These are phyloP conservation scores for Galerucella nymphaeae DNA, from an alignment of 2,888 invertebrate genomes.

Conservation along the genomic window DNA sequence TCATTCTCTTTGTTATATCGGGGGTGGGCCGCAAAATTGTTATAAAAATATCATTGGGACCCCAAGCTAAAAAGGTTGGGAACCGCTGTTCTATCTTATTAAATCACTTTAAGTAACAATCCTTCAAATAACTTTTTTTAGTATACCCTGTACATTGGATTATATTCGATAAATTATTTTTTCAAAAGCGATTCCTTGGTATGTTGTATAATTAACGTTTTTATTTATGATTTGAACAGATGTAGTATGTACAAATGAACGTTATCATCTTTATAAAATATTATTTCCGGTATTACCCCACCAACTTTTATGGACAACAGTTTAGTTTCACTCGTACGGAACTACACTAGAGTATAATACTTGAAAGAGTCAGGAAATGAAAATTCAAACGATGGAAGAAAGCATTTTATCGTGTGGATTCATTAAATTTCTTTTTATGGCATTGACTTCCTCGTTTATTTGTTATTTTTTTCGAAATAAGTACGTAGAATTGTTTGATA, in stretches of 20 bases:
- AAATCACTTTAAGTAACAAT: no score
- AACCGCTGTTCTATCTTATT: no score
- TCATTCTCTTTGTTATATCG: no score
- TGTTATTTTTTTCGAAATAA: background rate
- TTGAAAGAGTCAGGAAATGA: background rate
- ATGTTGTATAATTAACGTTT: background rate
- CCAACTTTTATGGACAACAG: background rate
- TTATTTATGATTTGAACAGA: background rate
- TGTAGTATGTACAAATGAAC: background rate
- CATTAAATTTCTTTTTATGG: constrained; percentile 8
- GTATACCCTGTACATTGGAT: background rate
- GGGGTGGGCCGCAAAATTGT: no score
- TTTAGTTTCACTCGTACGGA: background rate
- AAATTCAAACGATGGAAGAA: background rate
- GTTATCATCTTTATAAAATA: background rate
- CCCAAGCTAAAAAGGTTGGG: no score
- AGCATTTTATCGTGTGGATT: background rate
- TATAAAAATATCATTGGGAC: no score
- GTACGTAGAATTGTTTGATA: background rate
- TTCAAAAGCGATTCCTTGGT: background rate
- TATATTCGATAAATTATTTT: background rate
- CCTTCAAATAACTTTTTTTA: no score
- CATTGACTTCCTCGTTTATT: background rate
- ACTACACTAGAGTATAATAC: background rate
- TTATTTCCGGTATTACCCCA: background rate